A percentile compares a stretch with the other conserved stretches of the same genome.
Evolutionary conservation across 2,113 vertebrate species (phyloP).

Genomic region (Sebastes schlegelii): DNA sequence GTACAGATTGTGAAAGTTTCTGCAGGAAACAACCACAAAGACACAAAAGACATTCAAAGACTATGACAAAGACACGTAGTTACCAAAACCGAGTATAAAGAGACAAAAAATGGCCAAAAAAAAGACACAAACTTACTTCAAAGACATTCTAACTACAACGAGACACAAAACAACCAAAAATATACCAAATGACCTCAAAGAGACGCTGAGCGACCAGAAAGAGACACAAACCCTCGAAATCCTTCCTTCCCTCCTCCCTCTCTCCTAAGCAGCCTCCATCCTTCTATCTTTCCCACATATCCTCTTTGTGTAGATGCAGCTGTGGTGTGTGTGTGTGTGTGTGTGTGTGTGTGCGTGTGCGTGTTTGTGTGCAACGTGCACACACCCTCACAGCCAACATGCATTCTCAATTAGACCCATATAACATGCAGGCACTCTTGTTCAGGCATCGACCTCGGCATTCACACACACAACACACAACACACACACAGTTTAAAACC

Average conservation of each 20-base stretch:
- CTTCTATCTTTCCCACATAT: background rate
- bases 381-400: conserved; percentile 6
- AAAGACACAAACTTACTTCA: no score
- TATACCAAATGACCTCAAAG: no score
- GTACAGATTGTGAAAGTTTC: conserved; percentile 2
- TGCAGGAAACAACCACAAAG: background rate
- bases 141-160: no score
- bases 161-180: no score
- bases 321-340: conserved; percentile 24
- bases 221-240: no score
- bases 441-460: conserved; percentile 46
- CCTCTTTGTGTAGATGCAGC: conserved; percentile 20
- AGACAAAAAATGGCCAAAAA: no score
- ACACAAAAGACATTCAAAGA: no score
- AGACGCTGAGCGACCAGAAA: no score
- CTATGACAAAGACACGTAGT: no score
- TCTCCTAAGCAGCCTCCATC: conserved; percentile 6
- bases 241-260: background rate
- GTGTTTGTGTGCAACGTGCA: background rate
- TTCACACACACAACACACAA: background rate
- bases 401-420: conserved; percentile 49
- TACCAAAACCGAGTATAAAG: no score
- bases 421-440: conserved; percentile 40
- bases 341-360: conserved; percentile 12
- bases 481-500: no score